Base-by-base conservation (phyloP, 2,113 vertebrate genomes). In the Grus americana region DNA sequence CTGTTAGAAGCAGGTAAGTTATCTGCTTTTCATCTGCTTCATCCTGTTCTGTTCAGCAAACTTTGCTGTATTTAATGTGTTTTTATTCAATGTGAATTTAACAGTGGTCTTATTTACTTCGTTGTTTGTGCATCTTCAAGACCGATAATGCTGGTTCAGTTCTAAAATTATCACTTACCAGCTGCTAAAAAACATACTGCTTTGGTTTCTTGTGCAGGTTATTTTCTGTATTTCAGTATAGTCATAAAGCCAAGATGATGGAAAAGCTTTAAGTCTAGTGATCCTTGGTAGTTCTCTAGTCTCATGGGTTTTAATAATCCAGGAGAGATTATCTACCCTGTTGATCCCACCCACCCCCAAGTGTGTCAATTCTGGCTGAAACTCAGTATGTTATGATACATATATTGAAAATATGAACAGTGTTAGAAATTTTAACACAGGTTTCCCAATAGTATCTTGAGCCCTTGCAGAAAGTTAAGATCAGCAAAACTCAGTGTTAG, bases 301-400 rank as follows among this genome's bases (percentile, higher is more conserved):
- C 15, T 47, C 79, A 34, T 36, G 70, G 59, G 80, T 61, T 95
- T 90, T 86, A 88, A 75, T 89, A 96, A 81, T 89, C 62, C 42
- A 44, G 54, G 68, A 61, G 34, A 82, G 72, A 88, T 92, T 30
- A 36, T 54, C 61, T 74, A 20, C 85, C 32, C 79, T 95, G 92
- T 96, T 93, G 10, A 94, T 11, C 11, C 7, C 3, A 11, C 8
- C 5, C 6, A 5, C 5, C 9, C 3, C 4, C 7, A 30, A 4
- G 85, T 97, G 94, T 96, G 92, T 84, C 27, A 61, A 17, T 95
- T 97, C 83, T 91, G 87, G 79, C 52, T 95, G 89, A 97, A 97
- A 95, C 78, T 93, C 92, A 92, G 13, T 89, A 66, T 96, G 88
- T 95, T 79, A 47, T 30, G 29, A 72, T 85, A 91, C 88, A 88